Conservation (phyloP, 2,113 vertebrate genomes). For the Naja naja region DNA sequence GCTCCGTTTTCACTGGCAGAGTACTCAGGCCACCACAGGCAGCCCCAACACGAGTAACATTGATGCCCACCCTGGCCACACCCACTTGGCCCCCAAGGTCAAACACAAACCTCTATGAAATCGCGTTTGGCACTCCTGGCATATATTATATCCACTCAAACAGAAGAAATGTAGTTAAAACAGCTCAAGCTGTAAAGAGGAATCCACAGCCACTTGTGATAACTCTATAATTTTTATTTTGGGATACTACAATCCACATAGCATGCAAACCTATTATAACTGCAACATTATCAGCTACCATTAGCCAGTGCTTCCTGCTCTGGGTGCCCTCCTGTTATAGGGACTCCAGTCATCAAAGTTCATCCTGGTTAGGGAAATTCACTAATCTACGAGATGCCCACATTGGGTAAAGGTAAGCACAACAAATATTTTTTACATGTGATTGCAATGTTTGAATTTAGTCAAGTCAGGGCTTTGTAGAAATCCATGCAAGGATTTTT, state of each 20-base stretch:
- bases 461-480: conserved; percentile 18
- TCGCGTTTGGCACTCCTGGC: too few relatives aligned
- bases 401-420: neutral
- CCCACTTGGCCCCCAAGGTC: too few relatives aligned
- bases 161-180: too few relatives aligned
- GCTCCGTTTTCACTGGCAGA: too few relatives aligned
- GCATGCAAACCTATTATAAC: neutral
- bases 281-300: neutral
- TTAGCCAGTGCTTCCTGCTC: neutral
- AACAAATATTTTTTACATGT: neutral
- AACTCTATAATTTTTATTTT: too few relatives aligned
- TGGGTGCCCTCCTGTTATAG: neutral
- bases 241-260: neutral
- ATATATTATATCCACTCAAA: too few relatives aligned
- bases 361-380: neutral
- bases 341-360: neutral
- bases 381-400: neutral
- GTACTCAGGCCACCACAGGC: too few relatives aligned
- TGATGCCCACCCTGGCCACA: too few relatives aligned
- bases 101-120: too few relatives aligned
- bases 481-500: conserved; percentile 34
- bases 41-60: too few relatives aligned
- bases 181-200: too few relatives aligned
- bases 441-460: neutral
- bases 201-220: too few relatives aligned